These are phyloP conservation scores for Lates calcarifer DNA, from an alignment of 2,113 vertebrate species.

Conservation along the genomic window DNA sequence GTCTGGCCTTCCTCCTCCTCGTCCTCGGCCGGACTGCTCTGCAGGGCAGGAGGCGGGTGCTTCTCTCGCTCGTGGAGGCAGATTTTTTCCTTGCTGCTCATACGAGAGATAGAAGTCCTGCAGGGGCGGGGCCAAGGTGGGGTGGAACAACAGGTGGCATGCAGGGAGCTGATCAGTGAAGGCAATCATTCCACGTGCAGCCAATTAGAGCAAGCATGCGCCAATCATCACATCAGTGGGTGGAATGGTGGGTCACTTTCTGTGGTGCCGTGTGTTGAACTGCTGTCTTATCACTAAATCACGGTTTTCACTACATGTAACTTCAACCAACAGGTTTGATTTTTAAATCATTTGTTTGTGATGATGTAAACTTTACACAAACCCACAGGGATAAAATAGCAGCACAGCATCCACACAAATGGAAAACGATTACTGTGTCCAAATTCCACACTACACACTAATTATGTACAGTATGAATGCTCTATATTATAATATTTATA, in stretches of 20 bases:
- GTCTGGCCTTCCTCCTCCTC: conserved; percentile 84
- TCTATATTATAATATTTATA: background rate
- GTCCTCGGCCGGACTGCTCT: conserved; percentile 81
- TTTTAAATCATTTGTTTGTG: background rate
- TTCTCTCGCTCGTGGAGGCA: conserved; percentile 87
- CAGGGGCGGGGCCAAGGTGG: conserved; percentile 74
- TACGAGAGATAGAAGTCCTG: conserved; percentile 90
- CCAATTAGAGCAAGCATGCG: conserved; percentile 78
- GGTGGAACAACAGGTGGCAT: conserved; percentile 81
- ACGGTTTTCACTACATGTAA: background rate
- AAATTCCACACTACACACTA: conserved; percentile 14
- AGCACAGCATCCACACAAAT: conserved; percentile 28
- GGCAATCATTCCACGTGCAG: conserved; percentile 80
- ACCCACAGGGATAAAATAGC: background rate
- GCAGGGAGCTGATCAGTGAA: conserved; percentile 84
- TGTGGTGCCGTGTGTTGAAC: conserved; percentile 42
- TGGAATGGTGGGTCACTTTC: conserved; percentile 26
- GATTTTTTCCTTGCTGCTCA: conserved; percentile 89
- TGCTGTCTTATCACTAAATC: conserved; percentile 13
- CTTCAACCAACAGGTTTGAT: background rate
- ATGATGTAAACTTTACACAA: background rate
- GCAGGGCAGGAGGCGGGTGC: conserved; percentile 83
- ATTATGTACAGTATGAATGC: background rate
- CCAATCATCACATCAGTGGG: conserved; percentile 47
- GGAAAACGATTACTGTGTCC: conserved; percentile 18